Evolutionary conservation across 1,140 invertebrate species (phyloP), one percentile per base, ranked within the genome.

Genomic region (Cecropterus lyciades): DNA sequence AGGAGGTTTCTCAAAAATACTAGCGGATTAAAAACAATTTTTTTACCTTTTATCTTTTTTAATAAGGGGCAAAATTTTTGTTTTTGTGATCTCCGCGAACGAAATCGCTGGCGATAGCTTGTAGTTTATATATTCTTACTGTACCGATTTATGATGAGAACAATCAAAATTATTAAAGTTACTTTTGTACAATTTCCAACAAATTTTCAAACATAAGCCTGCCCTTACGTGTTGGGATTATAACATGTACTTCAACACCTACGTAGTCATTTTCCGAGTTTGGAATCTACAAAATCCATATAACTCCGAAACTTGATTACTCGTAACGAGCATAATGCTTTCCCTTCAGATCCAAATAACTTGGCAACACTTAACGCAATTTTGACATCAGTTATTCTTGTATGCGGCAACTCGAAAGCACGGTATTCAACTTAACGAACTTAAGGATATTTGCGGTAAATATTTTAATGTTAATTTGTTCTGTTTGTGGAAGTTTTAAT

Each of bases 381-480:
- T 63, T 63, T 27, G 60, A 63, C 60, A 52, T 63, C 52, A 63
- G 48, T 43, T 52, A 52, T 63, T 63, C 48, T 63, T 52, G 49
- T 52, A 63, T 16, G 48, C 7, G n/a, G 48, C 17, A 63, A 63
- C 33, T 52, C 37, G 17, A 63, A n/a, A n/a, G n/a, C n/a, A n/a
- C n/a, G 33, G 37, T 33, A 43, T 56, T 56, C 53, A 17, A 14
- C 37, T 43, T 43, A 56, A 56, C 60, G 43, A 52, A 63, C 48
- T 64, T 64, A 53, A 14, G 20, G 14, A 37, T 64, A 63, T 63
- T 63, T 30, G 33, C 17, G 60, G 60, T 52, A 63, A 63, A 63
- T 63, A 63, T 64, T 53, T 64, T 64, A 53, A 53, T 64, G 60
- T 64, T 43, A 64, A 64, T 64, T 64, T 53, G 60, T 63, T 63